Base-by-base conservation (phyloP, 1,140 invertebrate species). In the Drosophila nannoptera region DNA sequence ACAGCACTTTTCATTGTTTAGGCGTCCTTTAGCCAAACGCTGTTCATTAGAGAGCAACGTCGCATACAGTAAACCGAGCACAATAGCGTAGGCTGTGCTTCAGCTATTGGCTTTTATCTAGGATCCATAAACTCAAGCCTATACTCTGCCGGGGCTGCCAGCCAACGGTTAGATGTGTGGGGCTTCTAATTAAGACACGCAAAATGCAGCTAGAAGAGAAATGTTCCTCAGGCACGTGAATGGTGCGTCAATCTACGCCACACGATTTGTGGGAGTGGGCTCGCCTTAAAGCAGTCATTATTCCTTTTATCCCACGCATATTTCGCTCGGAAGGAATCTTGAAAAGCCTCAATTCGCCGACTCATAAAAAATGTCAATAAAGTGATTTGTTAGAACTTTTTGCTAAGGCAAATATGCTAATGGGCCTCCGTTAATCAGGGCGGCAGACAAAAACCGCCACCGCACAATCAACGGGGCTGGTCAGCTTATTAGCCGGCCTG, bases 291-390 rank as follows among this genome's bases (percentile, higher is more conserved):
- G 42, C 59, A 69, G 56, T 63, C 75, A 78, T 72, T 81, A 69
- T 55, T 61, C 66, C 53, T 33, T 61, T 77, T 58, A 62, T 56
- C 43, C 53, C 16, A 75, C 64, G 42, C 59, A 63, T 61, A 36
- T 73, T 59, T 53, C 35, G 42, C 32, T 64, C 50, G 33, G 33
- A 22, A 43, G 60, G 72, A 84, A 73, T 52, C 84, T 75, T 64
- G 31, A 50, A 33, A 49, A 49, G 49, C 56, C 42, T 12, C 67
- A 52, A 73, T 65, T 66, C 82, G 53, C 53, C 76, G 80, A 55
- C 60, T 83, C 80, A 73, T 83, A 83, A 86, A 86, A 86, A 81
- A 86, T 86, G 77, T 86, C 81, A 81, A 86, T 86, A 59, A 86
- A 75, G 73, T 81, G 81, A 86, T 86, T 86, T 86, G 80, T 75